Base-by-base conservation (phyloP, 2,797 vertebrate genomes). In the Echeneis naucrates region DNA sequence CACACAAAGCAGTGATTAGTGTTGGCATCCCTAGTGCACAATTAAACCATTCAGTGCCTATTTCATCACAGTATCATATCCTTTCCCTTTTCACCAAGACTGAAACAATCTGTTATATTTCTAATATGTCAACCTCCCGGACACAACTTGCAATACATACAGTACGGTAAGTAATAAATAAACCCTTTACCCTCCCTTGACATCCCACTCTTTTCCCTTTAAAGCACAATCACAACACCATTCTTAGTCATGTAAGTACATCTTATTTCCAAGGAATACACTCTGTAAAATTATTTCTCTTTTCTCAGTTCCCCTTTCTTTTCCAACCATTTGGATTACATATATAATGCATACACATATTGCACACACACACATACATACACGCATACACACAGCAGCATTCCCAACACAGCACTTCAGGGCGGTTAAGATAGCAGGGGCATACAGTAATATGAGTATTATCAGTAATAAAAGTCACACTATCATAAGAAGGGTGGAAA, bases 171-270 rank as follows among this genome's bases (percentile, higher is more conserved):
- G 33, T 87, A 84, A 90, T 89, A 92, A 91, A 87, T 91, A 81
- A 77, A 78, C 83, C 79, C 26, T 3, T 13, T 40, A 64, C 85
- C 78, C 83, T 74, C 77, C 76, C 78, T 56, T 77, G 0, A 35
- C 50, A 71, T 83, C 76, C 83, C 86, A 87, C 80, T 79, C 70
- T 59, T 84, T 77, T 77, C 71, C 80, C 56, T 30, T 83, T 57
- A 87, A 88, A 60, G 75, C 76, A 92, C 90, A 33, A 88, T 77
- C 84, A 93, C 88, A 48, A 91, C 87, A 93, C 72, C 86, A 71
- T 89, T 88, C 86, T 84, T 87, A 88, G 11, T 85, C 81, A 84
- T 75, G 56, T 92, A 88, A 88, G 88, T 92, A 90, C 62, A 35
- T 85, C 83, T 81, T 68, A 77, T 89, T 80, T 85, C 51, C 57